Base-by-base conservation (phyloP, 2,888 invertebrate species). In the Erannis defoliaria region DNA sequence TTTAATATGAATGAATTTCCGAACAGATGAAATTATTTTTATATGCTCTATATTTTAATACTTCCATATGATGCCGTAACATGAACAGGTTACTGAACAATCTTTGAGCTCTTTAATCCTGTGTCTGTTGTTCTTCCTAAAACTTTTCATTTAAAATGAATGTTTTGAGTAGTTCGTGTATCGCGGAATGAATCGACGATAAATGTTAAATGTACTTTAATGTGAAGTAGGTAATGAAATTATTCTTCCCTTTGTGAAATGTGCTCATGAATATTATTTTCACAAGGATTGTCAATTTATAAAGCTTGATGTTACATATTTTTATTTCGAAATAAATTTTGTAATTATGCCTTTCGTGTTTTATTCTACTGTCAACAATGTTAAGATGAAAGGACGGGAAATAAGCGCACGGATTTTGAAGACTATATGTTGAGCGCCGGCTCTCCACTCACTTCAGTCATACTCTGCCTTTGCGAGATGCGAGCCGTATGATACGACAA, bases 321-420 rank as follows among this genome's bases (percentile, higher is more conserved):
- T 90, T 92, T 87, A 90, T 89, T 92, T 89, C 86, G 76, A 78
- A 88, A 89, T 91, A 92, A 90, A 88, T 88, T 92, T 73, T 92
- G 80, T 89, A 89, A 87, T 76, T 56, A 53, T 55, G 35, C 60
- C 37, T 57, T 66, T 18, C 62, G 75, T 70, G 53, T 70, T 68
- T 61, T 12, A 50, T 48, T 50, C 38, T 1, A 4, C 9, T 1
- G 2, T 0, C 0, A 33, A 10, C 0, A 4, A 4, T 0, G 10
- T 16, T n/a, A 9, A 26, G 8, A 12, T 18, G 26, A 26, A 45
- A 8, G 8, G 5, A 37, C 5, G 33, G 5, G n/a, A 35, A n/a
- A 35, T 10, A n/a, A 35, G n/a, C 26, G 4, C 26, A 5, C 26
- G 26, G 4, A 1, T 26, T n/a, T n/a, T n/a, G n/a, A n/a, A n/a